These are phyloP conservation scores for Malurus melanocephalus DNA, from an alignment of 2,113 vertebrate genomes.

Conservation along the genomic window DNA sequence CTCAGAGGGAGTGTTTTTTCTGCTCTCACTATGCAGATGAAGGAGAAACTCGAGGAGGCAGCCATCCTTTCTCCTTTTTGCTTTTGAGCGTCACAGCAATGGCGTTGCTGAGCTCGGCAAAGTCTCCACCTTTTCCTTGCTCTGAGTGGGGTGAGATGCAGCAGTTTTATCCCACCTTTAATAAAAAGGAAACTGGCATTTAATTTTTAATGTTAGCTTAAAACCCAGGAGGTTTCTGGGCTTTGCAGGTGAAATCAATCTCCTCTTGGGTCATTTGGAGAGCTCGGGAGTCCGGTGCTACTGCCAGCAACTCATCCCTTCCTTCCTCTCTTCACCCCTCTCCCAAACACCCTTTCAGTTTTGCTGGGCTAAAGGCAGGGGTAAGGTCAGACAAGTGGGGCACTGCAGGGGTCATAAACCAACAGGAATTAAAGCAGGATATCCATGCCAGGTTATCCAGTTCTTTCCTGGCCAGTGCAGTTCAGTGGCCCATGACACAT, in stretches of 20 bases:
- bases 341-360: neutral
- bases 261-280: slow-evolving; percentile 16
- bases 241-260: slow-evolving; percentile 3
- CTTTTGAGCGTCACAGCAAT: neutral
- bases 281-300: neutral
- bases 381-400: neutral
- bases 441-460: neutral
- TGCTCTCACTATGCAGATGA: neutral
- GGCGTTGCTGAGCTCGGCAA: neutral
- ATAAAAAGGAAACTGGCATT: neutral
- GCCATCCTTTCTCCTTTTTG: fast-evolving
- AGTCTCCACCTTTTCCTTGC: neutral
- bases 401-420: slow-evolving; percentile 15
- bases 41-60: neutral
- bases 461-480: neutral
- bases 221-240: neutral
- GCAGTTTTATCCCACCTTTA: neutral
- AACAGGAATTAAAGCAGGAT: slow-evolving; percentile 9
- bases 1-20: neutral
- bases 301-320: neutral
- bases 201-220: slow-evolving; percentile 29
- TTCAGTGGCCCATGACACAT: neutral
- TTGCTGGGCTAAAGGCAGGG: neutral
- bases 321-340: neutral
- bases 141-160: neutral